Evolutionary conservation across 2,113 vertebrate species (phyloP), one percentile per base, ranked within the genome.

Genomic region (Neofelis nebulosa): DNA sequence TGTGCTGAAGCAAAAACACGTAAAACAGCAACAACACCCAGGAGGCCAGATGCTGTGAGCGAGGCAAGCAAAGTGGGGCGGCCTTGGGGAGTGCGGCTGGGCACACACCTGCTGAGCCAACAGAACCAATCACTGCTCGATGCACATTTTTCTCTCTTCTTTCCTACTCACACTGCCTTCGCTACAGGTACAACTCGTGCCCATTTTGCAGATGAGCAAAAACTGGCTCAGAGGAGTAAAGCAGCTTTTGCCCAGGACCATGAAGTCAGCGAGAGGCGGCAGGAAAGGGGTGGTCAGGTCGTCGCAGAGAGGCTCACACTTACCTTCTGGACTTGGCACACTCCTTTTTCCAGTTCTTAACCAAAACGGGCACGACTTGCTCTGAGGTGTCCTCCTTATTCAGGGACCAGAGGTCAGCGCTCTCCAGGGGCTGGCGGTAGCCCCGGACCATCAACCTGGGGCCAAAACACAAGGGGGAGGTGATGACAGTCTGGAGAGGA

Each of bases 341-440:
- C 55, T 99, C 99, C n/a, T 99, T 98, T 92, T 99, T 99, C 99
- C 99, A 99, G 96, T 99, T 98, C 68, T 89, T 98, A 18, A 99
- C 99, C 97, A 99, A 96, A 92, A 98, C 98, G 0, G 99, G 99
- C 11, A 99, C 99, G 4, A 99, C 96, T 85, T 95, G 97, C 13
- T 99, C 98, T 0, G 99, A 99, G 7, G 80, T 98, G 97, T 99
- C 99, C 4, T 99, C 99, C 38, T 98, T 97, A 92, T 99, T 99
- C 85, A 99, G 96, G 2, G 99, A 99, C 99, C 99, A 99, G 78
- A 99, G 98, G 98, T 99, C 99, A 14, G 99, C 99, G 92, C 99
- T 98, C 96, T 99, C 99, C 97, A 99, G 98, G 2, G 99, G 99
- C 2, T 92, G 99, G 92, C 98, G 99, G 98, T 99, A 99, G 83